Base-by-base conservation (phyloP, 2,113 vertebrate species). In the Panurus biarmicus region DNA sequence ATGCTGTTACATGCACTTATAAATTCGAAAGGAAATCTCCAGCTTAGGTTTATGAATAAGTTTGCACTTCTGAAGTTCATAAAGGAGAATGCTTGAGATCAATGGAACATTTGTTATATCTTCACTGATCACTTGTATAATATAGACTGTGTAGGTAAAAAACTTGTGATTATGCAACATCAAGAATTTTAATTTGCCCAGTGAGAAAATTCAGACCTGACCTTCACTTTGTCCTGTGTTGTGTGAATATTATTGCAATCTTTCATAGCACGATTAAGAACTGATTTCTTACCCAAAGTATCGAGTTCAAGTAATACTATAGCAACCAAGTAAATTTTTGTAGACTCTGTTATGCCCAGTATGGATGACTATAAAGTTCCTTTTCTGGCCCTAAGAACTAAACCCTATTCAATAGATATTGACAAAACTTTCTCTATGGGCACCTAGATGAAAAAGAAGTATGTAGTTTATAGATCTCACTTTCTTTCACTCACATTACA, bases 61-160 rank as follows among this genome's bases (percentile, higher is more conserved):
- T 94, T 78, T 96, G 36, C 56, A 94, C 88, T 64, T 76, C 56
- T 61, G 31, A 81, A 85, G 36, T 74, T 91, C 90, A 81, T 35
- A 65, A 69, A 83, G 48, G 38, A 95, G 24, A n/a, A 62, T 53
- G 47, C 67, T 73, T 17, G 3, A 94, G 67, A 77, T 56, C 78
- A 60, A 72, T 10, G 14, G 24, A 40, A 74, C 4, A 7, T 54
- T 71, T 91, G 56, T 64, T 90, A 45, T 1, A 85, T 53, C 18
- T 65, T 81, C 75, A 86, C 53, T 45, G 57, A 93, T 88, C 17
- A 57, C 23, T 77, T 80, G 31, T 33, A 23, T 36, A 67, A 87
- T 29, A 51, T 1, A 73, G 42, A 79, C 17, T 35, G 25, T 42
- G 44, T 88, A 94, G 57, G 40, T 77, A 74, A 80, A 93, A 89